These are phyloP conservation scores for Hycleus cichorii DNA, from an alignment of 1,140 invertebrate species.

Conservation along the genomic window DNA sequence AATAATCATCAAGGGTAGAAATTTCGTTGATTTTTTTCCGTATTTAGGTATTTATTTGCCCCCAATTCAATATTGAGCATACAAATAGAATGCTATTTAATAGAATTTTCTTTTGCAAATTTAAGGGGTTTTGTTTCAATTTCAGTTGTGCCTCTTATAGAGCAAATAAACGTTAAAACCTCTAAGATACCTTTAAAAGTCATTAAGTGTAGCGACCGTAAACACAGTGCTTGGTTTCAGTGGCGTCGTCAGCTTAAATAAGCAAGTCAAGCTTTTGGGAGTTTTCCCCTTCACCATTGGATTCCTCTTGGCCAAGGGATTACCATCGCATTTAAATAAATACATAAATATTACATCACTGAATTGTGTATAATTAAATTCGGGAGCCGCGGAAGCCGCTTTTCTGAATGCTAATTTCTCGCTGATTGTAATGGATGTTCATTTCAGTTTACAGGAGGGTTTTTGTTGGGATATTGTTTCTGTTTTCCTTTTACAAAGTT, in stretches of 20 bases:
- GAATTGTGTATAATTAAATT: constrained; percentile 44
- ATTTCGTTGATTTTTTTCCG: not conserved
- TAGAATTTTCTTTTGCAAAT: not conserved
- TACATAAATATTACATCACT: constrained; percentile 44
- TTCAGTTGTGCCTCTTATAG: constrained; percentile 5
- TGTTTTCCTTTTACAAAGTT: constrained; percentile 23
- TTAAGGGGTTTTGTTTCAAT: constrained; percentile 1
- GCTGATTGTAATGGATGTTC: constrained; percentile 38
- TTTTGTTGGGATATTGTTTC: constrained; percentile 28
- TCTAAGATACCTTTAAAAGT: constrained; percentile 30
- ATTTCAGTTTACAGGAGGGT: constrained; percentile 30
- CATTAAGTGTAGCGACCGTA: constrained; percentile 30
- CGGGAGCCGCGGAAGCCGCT: constrained; percentile 35
- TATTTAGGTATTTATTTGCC: not conserved
- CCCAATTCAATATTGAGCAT: too few relatives aligned
- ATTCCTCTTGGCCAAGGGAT: constrained; percentile 22
- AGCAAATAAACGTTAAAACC: constrained; percentile 28
- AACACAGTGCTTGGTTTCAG: constrained; percentile 22
- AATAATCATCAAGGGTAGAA: not conserved
- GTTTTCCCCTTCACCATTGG: constrained; percentile 18
- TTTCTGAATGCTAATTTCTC: constrained; percentile 39
- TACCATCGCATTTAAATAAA: constrained; percentile 44
- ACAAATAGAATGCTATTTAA: not conserved
- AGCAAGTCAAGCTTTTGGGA: constrained; percentile 15
- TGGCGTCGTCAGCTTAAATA: constrained; percentile 17